These are phyloP conservation scores for Synanthedon tipuliformis DNA, from an alignment of 2,888 invertebrate species.

Conservation along the genomic window DNA sequence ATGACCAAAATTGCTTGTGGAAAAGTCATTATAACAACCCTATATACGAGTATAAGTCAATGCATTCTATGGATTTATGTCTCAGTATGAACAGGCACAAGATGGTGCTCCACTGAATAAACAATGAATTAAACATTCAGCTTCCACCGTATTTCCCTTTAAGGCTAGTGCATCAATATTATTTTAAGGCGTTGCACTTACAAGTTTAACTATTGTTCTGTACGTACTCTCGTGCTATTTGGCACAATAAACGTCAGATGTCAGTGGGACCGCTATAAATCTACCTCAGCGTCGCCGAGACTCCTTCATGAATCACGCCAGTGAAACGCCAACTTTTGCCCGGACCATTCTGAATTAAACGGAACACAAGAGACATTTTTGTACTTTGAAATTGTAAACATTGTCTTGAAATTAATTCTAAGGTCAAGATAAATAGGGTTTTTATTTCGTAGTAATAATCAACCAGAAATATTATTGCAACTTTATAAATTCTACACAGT, in stretches of 20 bases:
- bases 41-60: no score
- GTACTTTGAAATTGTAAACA: not conserved
- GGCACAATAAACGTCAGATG: constrained; percentile 49
- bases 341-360: not conserved
- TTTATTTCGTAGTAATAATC: no score
- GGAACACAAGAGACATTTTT: not conserved
- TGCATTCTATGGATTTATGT: no score
- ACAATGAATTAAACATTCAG: not conserved
- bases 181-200: not conserved
- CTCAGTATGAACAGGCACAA: no score
- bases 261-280: constrained; percentile 50
- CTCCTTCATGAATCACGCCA: constrained; percentile 45
- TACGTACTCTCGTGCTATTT: constrained; percentile 19
- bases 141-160: not conserved
- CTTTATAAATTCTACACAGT: no score
- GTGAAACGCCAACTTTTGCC: constrained; percentile 1
- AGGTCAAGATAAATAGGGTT: no score
- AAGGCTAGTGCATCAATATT: not conserved
- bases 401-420: not conserved
- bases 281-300: constrained; percentile 28
- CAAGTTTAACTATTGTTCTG: not conserved
- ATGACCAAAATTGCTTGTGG: no score
- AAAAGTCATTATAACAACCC: no score
- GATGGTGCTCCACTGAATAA: not conserved
- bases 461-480: no score